Base-by-base conservation (phyloP, 2,888 invertebrate species). In the Drosophila anomelani region DNA sequence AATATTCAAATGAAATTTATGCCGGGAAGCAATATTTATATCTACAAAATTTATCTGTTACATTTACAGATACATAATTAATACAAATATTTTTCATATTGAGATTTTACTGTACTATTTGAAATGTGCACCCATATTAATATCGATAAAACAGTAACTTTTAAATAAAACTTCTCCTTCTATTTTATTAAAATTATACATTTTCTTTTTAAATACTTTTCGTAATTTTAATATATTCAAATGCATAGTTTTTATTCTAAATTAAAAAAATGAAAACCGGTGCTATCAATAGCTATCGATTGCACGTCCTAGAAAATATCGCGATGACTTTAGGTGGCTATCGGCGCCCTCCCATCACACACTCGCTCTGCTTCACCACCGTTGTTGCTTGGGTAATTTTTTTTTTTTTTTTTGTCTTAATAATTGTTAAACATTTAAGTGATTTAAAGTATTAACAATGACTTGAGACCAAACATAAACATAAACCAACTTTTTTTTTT, bases 401-500 rank as follows among this genome's bases (percentile, higher is more conserved):
- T 75, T 74, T 75, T 75, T 75, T 75, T 47, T 44, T 17, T 66
- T 55, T 66, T 44, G 26, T 47, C 51, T 34, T 51, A 13, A 34
- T 34, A n/a, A 7, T 56, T 47, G 44, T 64, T 64, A 51, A 74
- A 44, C 51, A 51, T 51, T 78, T 76, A 64, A 49, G 59, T 70
- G 59, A 47, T 51, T 56, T 47, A 51, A 54, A 57, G 63, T 58
- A 75, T 55, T 72, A 15, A 83, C 58, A 67, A 83, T 83, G 89
- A 78, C 76, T 83, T 83, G 46, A 61, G 70, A 66, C 55, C 59
- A 57, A 32, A 72, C 23, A 26, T 64, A 63, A 61, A 55, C 9
- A 55, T 58, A 75, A 58, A 55, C 55, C n/a, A 32, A 57, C 32
- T 55, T 61, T 75, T 81, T 75, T 85, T 86, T 74, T 85, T 69